Evolutionary conservation across 2,888 invertebrate species (phyloP).

Genomic region (Scaptomyza polygonia): DNA sequence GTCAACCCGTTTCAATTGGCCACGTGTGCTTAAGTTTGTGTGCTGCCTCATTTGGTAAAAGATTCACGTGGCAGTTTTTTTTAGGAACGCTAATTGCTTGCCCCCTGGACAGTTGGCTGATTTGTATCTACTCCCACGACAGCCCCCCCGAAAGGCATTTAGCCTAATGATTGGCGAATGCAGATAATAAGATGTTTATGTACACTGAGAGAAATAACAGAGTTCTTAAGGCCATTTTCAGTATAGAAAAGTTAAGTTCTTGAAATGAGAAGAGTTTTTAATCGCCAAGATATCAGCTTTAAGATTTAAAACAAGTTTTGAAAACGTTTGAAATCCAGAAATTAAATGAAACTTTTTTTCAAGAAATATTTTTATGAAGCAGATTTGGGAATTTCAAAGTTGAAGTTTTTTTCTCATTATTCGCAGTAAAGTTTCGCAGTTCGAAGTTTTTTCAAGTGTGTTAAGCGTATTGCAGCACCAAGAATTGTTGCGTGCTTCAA

Average conservation of each 20-base stretch:
- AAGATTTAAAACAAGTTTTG: too few species aligned
- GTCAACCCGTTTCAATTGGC: slow-evolving; percentile 69
- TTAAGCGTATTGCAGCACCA: not conserved
- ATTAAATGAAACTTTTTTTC: not conserved
- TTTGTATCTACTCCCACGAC: slow-evolving; percentile 68
- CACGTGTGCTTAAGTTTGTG: slow-evolving; percentile 15
- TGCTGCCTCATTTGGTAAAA: slow-evolving; percentile 51
- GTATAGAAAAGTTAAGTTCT: too few species aligned
- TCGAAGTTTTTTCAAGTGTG: not conserved
- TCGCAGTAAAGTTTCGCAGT: too few species aligned
- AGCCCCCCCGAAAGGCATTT: slow-evolving; percentile 48
- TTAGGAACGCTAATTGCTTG: slow-evolving; percentile 62
- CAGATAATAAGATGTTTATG: slow-evolving; percentile 45
- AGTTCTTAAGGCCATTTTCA: too few species aligned
- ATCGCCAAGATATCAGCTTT: not conserved
- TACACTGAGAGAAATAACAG: slow-evolving; percentile 2
- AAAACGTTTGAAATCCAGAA: too few species aligned
- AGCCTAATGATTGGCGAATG: slow-evolving; percentile 70
- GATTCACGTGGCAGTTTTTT: slow-evolving; percentile 59
- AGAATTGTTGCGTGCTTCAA: slow-evolving; percentile 63
- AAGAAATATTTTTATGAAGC: too few species aligned
- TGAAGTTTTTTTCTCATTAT: too few species aligned
- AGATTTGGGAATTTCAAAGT: too few species aligned
- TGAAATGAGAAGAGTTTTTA: not conserved
- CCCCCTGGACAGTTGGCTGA: slow-evolving; percentile 34